phyloP scores from a whole-genome alignment of 2,888 invertebrate species.

The Drosophila buzzatii region DNA sequence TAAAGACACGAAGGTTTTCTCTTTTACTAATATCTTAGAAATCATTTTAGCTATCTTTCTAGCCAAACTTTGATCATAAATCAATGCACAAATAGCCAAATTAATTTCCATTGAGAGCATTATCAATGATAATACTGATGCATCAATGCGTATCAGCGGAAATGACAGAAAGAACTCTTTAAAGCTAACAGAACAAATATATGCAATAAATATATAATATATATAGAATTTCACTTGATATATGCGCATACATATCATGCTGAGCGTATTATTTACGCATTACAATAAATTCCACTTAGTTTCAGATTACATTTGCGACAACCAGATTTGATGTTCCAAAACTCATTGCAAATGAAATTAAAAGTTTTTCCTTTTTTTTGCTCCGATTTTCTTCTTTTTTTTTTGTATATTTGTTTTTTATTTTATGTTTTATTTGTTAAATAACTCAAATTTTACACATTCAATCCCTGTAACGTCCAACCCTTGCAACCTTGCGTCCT shows the following conservation, averaged over 20 bases:
- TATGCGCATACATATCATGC: not conserved
- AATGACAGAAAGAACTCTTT: no score
- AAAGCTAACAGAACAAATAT: not conserved
- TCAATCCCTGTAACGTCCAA: not conserved
- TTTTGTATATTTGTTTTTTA: not conserved
- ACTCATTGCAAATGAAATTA: slow-evolving; percentile 74
- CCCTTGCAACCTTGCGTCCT: not conserved
- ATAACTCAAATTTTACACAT: slow-evolving; percentile 32
- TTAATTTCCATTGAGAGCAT: no score
- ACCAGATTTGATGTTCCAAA: slow-evolving; percentile 31
- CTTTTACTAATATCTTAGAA: no score
- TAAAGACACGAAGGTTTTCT: no score
- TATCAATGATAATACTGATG: no score
- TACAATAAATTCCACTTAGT: slow-evolving; percentile 7
- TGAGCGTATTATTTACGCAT: not conserved
- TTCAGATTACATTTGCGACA: slow-evolving; percentile 21
- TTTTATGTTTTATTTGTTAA: slow-evolving; percentile 14
- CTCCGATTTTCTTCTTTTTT: not conserved
- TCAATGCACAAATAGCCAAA: no score
- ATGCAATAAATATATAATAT: not conserved
- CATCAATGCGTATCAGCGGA: no score
- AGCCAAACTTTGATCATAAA: no score
- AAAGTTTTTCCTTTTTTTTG: slow-evolving; percentile 49
- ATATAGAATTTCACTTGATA: not conserved
- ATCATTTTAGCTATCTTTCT: no score